Evolutionary conservation across 2,797 vertebrate genomes (phyloP), one percentile per base, ranked within the genome.

Genomic region (Lagocephalus sceleratus): DNA sequence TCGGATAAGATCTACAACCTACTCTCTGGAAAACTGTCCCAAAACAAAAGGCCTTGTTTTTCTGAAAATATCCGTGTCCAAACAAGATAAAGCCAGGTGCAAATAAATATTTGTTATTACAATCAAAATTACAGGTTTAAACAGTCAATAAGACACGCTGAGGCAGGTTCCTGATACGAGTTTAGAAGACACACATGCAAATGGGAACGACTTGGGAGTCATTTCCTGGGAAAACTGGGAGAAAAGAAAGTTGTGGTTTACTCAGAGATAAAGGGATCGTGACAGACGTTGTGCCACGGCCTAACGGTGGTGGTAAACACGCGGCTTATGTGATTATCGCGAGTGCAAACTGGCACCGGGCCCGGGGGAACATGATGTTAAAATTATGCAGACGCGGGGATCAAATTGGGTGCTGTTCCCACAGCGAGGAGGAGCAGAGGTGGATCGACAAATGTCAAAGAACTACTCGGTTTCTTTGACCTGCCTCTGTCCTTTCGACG

Each of bases 391-490:
- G 20, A 5, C 4, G 15, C 5, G 1, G 2, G n/a, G 6, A 6
- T 21, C 3, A 4, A 52, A 47, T 35, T 10, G 0, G 9, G 43
- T 52, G 19, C 23, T 21, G 23, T 25, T 14, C 9, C 20, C 6
- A 17, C 16, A 43, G 41, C 11, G 22, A 38, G 19, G 20, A 22
- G 35, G 16, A 42, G 38, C 43, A 52, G 49, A n/a, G 20, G 40
- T 43, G 16, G 20, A 26, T 43, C 58, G 59, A 76, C 71, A 86
- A 89, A 90, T 84, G 84, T 88, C 86, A 88, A 51, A 64, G 75
- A 74, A 71, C 76, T 66, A 75, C 85, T 85, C 73, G 55, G 78
- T 86, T 83, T 76, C 83, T 83, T 54, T 82, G 71, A 78, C 82
- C 64, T 23, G 51, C 56, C 51, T 22, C 55, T 69, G 76, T 79